A percentile compares a stretch with the other conserved stretches of the same genome.
Conservation (phyloP, 2,888 invertebrate species). For the Cephus rjabovi region DNA sequence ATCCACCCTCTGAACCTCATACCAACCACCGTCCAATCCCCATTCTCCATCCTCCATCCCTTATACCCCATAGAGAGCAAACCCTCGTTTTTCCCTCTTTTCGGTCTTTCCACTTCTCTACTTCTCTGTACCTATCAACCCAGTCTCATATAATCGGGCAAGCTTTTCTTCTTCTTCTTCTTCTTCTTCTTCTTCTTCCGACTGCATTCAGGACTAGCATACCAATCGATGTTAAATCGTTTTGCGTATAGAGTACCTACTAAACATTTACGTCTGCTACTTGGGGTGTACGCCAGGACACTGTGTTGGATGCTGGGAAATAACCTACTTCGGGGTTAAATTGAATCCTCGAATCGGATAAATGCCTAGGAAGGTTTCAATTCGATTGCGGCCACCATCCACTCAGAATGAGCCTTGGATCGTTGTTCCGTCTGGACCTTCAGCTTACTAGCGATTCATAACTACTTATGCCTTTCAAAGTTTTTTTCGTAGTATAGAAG, state of each 20-base stretch:
- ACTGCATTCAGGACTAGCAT: conserved; percentile 27
- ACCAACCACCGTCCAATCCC: conserved; percentile 18
- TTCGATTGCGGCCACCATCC: not conserved
- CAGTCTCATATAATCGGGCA: not conserved
- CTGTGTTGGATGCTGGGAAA: not conserved
- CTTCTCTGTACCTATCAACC: conserved; percentile 7
- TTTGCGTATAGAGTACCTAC: conserved; percentile 33
- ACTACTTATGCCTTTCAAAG: not conserved
- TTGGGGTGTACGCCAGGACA: not conserved
- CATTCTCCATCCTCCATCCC: conserved; percentile 25
- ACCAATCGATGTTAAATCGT: conserved; percentile 40
- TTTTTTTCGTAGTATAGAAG: not conserved
- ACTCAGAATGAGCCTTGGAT: not conserved
- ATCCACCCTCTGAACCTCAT: not conserved
- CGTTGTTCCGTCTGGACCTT: not conserved
- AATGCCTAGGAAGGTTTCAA: not conserved
- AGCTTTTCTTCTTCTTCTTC: conserved; percentile 4
- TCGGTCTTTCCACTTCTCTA: conserved; percentile 7
- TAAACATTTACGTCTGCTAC: conserved; percentile 32
- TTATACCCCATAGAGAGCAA: conserved; percentile 8
- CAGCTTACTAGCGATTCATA: not conserved
- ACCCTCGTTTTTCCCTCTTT: not conserved
- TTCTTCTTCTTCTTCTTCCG: conserved; percentile 15
- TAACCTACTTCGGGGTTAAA: not conserved
- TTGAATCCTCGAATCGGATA: not conserved